Evolutionary conservation across 2,888 invertebrate genomes (phyloP).

Genomic region (Drosophila mettleri): DNA sequence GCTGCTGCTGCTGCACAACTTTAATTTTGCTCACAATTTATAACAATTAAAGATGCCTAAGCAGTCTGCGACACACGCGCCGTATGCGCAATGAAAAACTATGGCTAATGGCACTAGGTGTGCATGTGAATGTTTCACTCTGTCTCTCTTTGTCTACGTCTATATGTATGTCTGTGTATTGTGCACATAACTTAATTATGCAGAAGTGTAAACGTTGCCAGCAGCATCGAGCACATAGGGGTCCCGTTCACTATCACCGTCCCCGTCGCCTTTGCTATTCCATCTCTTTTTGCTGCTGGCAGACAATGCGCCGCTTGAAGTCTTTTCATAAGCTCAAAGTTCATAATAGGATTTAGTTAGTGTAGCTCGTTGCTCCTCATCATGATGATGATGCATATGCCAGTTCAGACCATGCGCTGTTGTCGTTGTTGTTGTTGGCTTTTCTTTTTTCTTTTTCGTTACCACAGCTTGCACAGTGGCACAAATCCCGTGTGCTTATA

Average conservation of each 20-base stretch:
- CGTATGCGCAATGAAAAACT: constrained; percentile 65
- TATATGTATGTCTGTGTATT: constrained; percentile 33
- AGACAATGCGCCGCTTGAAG: constrained; percentile 76
- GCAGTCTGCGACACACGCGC: constrained; percentile 47
- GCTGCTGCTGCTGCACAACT: constrained; percentile 34
- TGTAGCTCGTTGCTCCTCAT: constrained; percentile 59
- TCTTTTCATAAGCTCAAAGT: constrained; percentile 78
- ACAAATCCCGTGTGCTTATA: background rate
- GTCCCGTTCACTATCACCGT: constrained; percentile 8
- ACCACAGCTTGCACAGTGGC: constrained; percentile 28
- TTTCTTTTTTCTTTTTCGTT: constrained; percentile 10
- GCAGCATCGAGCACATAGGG: constrained; percentile 42
- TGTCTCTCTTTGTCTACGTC: constrained; percentile 5
- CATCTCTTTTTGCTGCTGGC: constrained; percentile 37
- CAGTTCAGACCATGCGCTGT: constrained; percentile 10
- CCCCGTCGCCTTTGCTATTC: constrained; percentile 2
- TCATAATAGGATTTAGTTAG: constrained; percentile 78
- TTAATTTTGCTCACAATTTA: constrained; percentile 66
- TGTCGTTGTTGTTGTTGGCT: constrained; percentile 12
- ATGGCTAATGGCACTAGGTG: constrained; percentile 52
- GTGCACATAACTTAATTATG: constrained; percentile 77
- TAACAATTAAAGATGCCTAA: constrained; percentile 64
- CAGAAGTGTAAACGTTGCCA: constrained; percentile 73
- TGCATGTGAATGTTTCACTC: constrained; percentile 29
- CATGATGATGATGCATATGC: constrained; percentile 64